Base-by-base conservation (phyloP, 2,888 invertebrate species). In the Nasonovia ribisnigri region DNA sequence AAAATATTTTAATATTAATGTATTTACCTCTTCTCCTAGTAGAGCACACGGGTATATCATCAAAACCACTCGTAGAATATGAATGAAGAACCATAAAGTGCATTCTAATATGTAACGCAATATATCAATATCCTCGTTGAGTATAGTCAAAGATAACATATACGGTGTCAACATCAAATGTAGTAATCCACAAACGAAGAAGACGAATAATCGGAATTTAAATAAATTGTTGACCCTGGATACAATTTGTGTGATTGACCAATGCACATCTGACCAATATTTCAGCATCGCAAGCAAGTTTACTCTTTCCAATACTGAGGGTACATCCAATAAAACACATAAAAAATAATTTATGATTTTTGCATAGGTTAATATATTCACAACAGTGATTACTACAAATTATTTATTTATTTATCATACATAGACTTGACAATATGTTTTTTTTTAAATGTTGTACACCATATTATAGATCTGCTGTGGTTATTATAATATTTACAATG, bases 171-270 rank as follows among this genome's bases (percentile, higher is more conserved):
- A 26, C 57, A 90, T 93, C 36, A 93, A 86, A 42, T 84, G 84
- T 16, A 90, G 36, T 60, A 93, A 60, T 42, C 60, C 90, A 13
- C 84, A 93, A n/a, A 93, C 26, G 48, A 93, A 93, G 20, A 89
- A 93, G 2, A 90, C 10, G 48, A 93, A 93, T n/a, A 90, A 86
- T 60, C 84, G 84, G 13, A 93, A 90, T 86, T 84, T 93, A 54
- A 93, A 93, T 42, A 93, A 89, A 24, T 90, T 46, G 60, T 93
- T 93, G 46, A 93, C 42, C 26, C 42, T 86, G 90, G 48, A 57
- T 48, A 93, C 89, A 43, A 90, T 57, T 86, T 86, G 93, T 48
- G 93, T 93, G 42, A 90, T 93, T 24, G 93, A 90, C 93, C 93
- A 93, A 86, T 93, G 93, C 26, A 93, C 46, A 86, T 93, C 93